Evolutionary conservation across 2,888 invertebrate species (phyloP).

Genomic region (Acanthosepion pharaonis): DNA sequence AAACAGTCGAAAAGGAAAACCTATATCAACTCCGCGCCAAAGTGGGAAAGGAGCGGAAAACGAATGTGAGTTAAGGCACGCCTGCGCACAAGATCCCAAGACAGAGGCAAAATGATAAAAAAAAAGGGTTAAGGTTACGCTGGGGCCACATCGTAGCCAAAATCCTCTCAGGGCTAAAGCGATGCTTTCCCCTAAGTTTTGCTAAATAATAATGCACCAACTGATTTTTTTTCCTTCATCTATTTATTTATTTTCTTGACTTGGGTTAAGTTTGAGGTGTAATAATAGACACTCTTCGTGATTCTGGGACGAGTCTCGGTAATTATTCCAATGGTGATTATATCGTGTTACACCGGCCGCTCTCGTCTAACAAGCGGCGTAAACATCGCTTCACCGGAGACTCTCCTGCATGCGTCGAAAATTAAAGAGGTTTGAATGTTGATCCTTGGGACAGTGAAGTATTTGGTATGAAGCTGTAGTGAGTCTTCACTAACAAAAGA

Average conservation of each 20-base stretch:
- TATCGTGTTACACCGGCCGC: constrained; percentile 13
- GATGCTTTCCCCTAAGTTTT: neutral
- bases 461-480: neutral
- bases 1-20: neutral
- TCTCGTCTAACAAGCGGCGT: constrained; percentile 7
- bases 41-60: neutral
- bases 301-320: neutral
- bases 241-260: neutral
- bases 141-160: neutral
- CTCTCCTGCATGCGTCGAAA: neutral
- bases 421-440: neutral
- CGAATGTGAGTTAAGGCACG: neutral
- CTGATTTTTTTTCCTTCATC: neutral
- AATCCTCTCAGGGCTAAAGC: constrained; percentile 5
- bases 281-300: constrained; percentile 10
- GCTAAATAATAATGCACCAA: neutral
- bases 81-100: neutral
- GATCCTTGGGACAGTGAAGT: neutral
- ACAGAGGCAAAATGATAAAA: neutral
- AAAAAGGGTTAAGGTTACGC: neutral
- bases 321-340: neutral
- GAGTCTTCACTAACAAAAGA: neutral
- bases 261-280: neutral
- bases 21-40: neutral
- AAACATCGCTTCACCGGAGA: neutral